Evolutionary conservation across 2,797 vertebrate species (phyloP).

Genomic region (Clarias platycephalus): DNA sequence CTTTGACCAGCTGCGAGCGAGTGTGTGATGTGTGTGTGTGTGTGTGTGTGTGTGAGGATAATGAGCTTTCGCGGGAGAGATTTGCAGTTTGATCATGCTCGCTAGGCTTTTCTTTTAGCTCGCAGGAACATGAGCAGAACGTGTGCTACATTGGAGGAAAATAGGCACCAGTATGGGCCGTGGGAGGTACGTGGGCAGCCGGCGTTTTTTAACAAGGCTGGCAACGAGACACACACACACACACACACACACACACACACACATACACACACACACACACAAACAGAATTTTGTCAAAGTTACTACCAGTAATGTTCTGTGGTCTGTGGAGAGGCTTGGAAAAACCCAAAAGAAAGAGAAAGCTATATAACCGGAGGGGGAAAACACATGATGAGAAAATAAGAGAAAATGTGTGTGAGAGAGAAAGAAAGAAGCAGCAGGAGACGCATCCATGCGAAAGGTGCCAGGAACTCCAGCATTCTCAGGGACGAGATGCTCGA

Average conservation of each 20-base stretch:
- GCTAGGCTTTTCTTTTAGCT: slow-evolving; percentile 46
- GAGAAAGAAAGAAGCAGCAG: slow-evolving; percentile 14
- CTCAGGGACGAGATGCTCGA: slow-evolving; percentile 40
- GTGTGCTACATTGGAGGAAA: slow-evolving; percentile 56
- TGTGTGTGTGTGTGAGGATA: slow-evolving; percentile 36
- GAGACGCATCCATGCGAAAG: slow-evolving; percentile 24
- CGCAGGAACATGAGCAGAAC: slow-evolving; percentile 53
- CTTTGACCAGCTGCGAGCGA: slow-evolving; percentile 19
- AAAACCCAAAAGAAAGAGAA: slow-evolving; percentile 39
- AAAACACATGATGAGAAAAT: slow-evolving; percentile 1
- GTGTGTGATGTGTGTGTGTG: slow-evolving; percentile 29
- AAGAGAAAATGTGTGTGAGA: slow-evolving; percentile 21
- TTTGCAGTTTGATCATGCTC: slow-evolving; percentile 34
- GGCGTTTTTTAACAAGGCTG: slow-evolving; percentile 56
- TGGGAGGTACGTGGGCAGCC: slow-evolving; percentile 58
- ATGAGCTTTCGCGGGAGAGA: slow-evolving; percentile 35
- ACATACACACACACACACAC: slow-evolving; percentile 9
- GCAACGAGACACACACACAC: slow-evolving; percentile 37
- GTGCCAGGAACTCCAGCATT: slow-evolving; percentile 32
- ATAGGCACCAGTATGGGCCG: slow-evolving; percentile 59
- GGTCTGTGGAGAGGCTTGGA: slow-evolving; percentile 41
- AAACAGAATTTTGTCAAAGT: slow-evolving; percentile 48
- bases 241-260: not conserved
- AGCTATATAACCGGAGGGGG: slow-evolving; percentile 18
- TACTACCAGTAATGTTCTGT: slow-evolving; percentile 52